A percentile compares a stretch with the other conserved stretches of the same genome.
phyloP scores from a whole-genome alignment of 2,113 vertebrate species.

The Hystrix brachyura region DNA sequence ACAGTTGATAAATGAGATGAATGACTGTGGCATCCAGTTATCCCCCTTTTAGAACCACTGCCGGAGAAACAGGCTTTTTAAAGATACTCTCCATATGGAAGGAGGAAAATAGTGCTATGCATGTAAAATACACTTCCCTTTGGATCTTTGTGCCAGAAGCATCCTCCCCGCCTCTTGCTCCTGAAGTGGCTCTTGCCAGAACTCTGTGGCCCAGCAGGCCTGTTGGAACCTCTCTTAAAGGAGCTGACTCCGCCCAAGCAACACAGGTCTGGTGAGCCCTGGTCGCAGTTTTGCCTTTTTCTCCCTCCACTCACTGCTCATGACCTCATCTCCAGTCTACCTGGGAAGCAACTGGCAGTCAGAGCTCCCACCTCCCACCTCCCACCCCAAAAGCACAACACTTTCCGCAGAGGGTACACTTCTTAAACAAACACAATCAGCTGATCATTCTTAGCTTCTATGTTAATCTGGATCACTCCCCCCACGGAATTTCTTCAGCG shows the following conservation, averaged over 20 bases:
- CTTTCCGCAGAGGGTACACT: neutral
- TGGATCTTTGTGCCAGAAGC: neutral
- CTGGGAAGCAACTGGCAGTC: neutral
- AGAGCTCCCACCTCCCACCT: neutral
- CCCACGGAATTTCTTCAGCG: neutral
- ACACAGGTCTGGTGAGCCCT: neutral
- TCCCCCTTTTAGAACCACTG: neutral
- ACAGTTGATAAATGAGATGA: neutral
- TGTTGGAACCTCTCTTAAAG: neutral
- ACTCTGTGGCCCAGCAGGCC: too few species aligned
- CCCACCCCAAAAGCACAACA: neutral
- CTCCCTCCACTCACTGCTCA: neutral
- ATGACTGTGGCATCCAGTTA: neutral
- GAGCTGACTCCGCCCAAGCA: neutral
- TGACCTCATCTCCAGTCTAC: neutral
- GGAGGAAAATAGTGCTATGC: neutral
- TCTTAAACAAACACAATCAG: neutral
- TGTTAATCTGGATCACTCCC: neutral
- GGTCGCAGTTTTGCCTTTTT: rapidly evolving
- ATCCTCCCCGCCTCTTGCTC: neutral
- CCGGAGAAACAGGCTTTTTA: neutral
- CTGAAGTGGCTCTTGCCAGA: neutral
- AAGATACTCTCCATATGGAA: neutral
- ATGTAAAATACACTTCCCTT: neutral
- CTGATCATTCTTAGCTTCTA: neutral